Evolutionary conservation across 2,113 vertebrate species (phyloP).

Genomic region (Sula dactylatra): DNA sequence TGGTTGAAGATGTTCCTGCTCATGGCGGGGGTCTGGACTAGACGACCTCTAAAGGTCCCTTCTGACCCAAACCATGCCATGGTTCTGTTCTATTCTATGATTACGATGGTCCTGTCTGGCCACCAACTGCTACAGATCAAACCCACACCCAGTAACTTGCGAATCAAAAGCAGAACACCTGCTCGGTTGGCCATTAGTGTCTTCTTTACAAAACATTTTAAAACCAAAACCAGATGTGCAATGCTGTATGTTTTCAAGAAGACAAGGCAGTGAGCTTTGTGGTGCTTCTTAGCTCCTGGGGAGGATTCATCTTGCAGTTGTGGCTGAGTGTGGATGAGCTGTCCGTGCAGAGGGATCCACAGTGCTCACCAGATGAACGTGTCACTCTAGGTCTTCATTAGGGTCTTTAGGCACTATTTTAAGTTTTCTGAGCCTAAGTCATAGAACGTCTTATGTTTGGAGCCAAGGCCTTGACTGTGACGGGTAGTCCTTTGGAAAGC

Average conservation of each 20-base stretch:
- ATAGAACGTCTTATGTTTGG: background rate
- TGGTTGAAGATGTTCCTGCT: no score
- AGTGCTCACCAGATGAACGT: background rate
- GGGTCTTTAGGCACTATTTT: background rate
- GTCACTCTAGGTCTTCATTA: background rate
- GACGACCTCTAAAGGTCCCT: no score
- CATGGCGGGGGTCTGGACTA: no score
- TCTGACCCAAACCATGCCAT: no score
- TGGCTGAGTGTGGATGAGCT: background rate
- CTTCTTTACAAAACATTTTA: background rate
- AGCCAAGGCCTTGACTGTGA: background rate
- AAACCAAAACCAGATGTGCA: background rate
- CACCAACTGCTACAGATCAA: background rate
- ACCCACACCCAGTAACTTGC: background rate
- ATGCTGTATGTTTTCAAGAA: background rate
- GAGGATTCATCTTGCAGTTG: fast-evolving
- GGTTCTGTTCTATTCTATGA: no score
- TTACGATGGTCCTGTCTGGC: background rate
- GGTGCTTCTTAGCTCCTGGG: background rate
- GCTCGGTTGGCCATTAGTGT: background rate
- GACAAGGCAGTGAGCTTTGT: background rate
- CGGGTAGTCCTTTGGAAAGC: background rate
- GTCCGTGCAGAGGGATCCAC: background rate
- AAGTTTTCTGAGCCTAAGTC: background rate
- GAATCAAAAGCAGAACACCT: background rate